Evolutionary conservation across 2,113 vertebrate genomes (phyloP).

Genomic region (Hydropotes inermis): DNA sequence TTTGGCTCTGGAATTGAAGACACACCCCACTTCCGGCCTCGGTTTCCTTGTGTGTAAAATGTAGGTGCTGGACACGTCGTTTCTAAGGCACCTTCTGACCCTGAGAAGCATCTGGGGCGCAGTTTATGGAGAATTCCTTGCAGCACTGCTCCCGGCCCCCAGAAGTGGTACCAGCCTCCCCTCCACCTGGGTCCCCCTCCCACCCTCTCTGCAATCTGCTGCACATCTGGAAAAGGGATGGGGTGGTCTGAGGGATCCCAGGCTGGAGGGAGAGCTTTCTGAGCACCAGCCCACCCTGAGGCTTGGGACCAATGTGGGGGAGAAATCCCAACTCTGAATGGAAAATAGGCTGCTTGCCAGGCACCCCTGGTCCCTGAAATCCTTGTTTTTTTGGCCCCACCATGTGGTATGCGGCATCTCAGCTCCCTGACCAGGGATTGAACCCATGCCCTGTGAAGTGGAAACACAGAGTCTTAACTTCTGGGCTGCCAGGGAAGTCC

Average conservation of each 20-base stretch:
- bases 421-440: not conserved
- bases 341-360: not conserved
- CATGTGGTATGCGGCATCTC: not conserved
- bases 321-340: not conserved
- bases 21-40: not conserved
- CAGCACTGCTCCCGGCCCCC: accelerated
- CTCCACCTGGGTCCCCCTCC: accelerated
- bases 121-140: too few species aligned
- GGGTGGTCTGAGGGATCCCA: accelerated
- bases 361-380: not conserved
- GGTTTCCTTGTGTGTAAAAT: not conserved
- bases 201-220: not conserved
- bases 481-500: not conserved
- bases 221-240: not conserved
- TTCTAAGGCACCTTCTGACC: too few species aligned
- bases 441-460: not conserved
- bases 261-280: not conserved
- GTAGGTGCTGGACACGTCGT: not conserved
- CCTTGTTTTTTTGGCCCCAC: not conserved
- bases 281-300: accelerated
- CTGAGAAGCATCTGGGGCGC: not conserved
- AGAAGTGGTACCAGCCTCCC: too few species aligned
- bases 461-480: not conserved
- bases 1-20: not conserved
- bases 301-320: not conserved